Evolutionary conservation across 2,888 invertebrate species (phyloP).

Genomic region (Poecilus cupreus): DNA sequence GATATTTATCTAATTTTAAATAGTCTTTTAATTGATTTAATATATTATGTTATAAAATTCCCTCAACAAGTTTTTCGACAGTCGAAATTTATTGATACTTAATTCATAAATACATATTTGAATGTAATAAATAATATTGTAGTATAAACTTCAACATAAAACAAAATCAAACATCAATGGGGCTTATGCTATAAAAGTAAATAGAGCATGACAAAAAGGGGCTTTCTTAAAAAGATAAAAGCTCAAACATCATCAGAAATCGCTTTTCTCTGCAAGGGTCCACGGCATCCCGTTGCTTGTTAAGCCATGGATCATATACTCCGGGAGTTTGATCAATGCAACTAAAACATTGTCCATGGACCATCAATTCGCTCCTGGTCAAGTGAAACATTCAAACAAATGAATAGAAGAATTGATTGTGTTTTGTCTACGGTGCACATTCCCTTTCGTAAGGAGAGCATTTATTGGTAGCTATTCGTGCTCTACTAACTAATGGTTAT

Average conservation of each 20-base stretch:
- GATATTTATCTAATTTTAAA: conserved; percentile 13
- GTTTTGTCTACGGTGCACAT: neutral
- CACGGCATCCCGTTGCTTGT: neutral
- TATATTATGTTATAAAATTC: neutral
- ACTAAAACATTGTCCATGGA: neutral
- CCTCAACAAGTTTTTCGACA: neutral
- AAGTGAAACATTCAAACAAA: neutral
- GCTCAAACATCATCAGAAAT: conserved; percentile 26
- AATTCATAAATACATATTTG: neutral
- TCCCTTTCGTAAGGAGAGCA: conserved; percentile 18
- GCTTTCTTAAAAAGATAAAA: conserved; percentile 39
- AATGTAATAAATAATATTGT: no score
- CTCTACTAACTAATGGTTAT: conserved; percentile 54
- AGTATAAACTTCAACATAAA: conserved; percentile 3
- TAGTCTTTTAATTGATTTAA: conserved; percentile 20
- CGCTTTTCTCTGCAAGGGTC: conserved; percentile 38
- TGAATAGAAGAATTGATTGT: conserved; percentile 25
- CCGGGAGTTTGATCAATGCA: neutral
- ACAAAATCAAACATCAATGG: conserved; percentile 46
- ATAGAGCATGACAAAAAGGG: conserved; percentile 46
- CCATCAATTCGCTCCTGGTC: neutral
- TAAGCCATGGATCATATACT: conserved; percentile 6
- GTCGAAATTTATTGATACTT: neutral
- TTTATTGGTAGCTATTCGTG: conserved; percentile 30
- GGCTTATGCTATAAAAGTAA: conserved; percentile 41